These are phyloP conservation scores for Mandrillus leucophaeus DNA, from an alignment of 2,113 vertebrate species.

Conservation along the genomic window DNA sequence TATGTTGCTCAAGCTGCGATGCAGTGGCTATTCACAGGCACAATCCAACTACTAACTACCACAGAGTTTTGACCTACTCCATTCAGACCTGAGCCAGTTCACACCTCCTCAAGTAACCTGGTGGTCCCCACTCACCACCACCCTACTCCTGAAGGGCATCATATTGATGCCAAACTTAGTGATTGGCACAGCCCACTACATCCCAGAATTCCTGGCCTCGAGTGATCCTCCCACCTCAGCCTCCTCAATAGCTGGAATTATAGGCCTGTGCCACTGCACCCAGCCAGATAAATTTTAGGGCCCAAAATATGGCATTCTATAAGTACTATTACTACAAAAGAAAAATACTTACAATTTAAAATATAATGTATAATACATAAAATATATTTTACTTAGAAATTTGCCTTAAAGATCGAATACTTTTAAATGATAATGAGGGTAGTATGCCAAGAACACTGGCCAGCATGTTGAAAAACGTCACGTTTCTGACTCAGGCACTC, in stretches of 20 bases:
- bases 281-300: background rate
- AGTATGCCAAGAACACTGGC: background rate
- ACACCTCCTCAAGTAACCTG: background rate
- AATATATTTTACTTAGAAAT: background rate
- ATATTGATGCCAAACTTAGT: background rate
- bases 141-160: background rate
- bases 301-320: background rate
- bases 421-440: conserved; percentile 10
- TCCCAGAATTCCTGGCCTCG: background rate
- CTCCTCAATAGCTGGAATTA: background rate
- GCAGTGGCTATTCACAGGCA: background rate
- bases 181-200: background rate
- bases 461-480: background rate
- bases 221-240: background rate
- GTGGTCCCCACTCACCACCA: background rate
- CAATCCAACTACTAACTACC: background rate
- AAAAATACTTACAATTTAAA: background rate
- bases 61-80: background rate
- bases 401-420: background rate
- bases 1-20: background rate
- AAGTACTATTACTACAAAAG: background rate
- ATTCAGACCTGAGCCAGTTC: background rate
- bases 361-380: background rate
- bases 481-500: background rate
- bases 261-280: background rate